Percentiles rank a stretch among this genome's conserved stretches.
phyloP scores from a whole-genome alignment of 2,113 vertebrate genomes.

The Bufo gargarizans region DNA sequence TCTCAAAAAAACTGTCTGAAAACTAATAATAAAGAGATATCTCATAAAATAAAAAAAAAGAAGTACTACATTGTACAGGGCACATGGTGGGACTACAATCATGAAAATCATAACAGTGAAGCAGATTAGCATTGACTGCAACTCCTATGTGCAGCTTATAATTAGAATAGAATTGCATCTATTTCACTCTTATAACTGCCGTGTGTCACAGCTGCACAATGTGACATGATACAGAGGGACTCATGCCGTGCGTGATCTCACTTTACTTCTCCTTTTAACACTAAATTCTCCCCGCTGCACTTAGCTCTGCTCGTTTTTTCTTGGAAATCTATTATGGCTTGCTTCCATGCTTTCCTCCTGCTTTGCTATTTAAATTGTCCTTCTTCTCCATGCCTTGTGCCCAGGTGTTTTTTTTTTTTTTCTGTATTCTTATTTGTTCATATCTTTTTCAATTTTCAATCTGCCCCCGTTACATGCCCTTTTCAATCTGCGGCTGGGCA shows the following conservation, averaged over 20 bases:
- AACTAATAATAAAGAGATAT: too few relatives aligned
- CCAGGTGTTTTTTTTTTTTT: not conserved
- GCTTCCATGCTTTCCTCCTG: not conserved
- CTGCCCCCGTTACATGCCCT: not conserved
- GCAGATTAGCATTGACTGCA: not conserved
- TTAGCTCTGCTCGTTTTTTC: not conserved
- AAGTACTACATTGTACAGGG: not conserved
- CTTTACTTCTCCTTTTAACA: slow-evolving; percentile 5
- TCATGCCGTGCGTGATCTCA: not conserved
- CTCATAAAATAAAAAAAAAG: too few relatives aligned
- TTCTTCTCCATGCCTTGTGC: not conserved
- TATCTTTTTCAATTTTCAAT: not conserved
- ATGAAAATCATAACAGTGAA: not conserved
- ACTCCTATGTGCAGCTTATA: not conserved
- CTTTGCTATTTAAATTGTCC: not conserved
- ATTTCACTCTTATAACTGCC: not conserved
- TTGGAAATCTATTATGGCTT: not conserved
- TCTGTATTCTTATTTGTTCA: not conserved
- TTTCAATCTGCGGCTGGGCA: slow-evolving; percentile 12
- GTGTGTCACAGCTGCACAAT: not conserved
- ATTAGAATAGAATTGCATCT: slow-evolving; percentile 1
- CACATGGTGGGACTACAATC: not conserved
- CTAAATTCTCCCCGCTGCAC: not conserved
- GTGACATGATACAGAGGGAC: slow-evolving; percentile 5
- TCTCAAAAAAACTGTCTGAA: too few relatives aligned